Evolutionary conservation across 2,888 invertebrate species (phyloP), one percentile per base, ranked within the genome.

Genomic region (Mimumesa dahlbomi): DNA sequence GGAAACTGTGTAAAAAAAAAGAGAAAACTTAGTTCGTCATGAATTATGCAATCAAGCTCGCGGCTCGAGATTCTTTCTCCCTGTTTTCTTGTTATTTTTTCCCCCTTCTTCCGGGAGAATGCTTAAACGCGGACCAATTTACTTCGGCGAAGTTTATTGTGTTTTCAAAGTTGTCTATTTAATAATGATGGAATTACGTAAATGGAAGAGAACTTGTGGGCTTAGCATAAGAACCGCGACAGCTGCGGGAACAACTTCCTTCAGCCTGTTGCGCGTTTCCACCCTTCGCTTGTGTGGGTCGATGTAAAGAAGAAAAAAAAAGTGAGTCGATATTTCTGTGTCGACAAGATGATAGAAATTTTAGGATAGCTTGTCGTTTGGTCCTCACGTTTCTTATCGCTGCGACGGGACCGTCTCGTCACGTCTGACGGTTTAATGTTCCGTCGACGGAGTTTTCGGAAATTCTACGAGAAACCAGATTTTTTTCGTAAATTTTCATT

Each of bases 181-280:
- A 66, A 66, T 67, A 56, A 67, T 50, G 50, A 50, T 50, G 45
- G 49, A 54, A 63, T 67, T 67, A 67, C 46, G 50, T 38, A 67
- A 63, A 67, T 49, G 50, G 56, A 22, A 50, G 42, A 31, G 58
- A 62, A 67, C 45, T 63, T 14, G 54, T 4, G 31, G 49, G 13
- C 49, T 59, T 50, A 45, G 25, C 31, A 54, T 66, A 69, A 69
- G 59, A 69, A 56, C 40, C 46, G 38, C 65, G 58, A 65, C 58
- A 59, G 65, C 65, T 70, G 52, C 31, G 46, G 31, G 54, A 59
- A 49, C 38, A 69, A 59, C 46, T 53, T 62, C 42, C 50, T 22
- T 48, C 57, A 62, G 71, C 62, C 71, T 71, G 71, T 71, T 71
- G 71, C 68, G 62, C 57, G 36, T 29, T 53, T 62, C 25, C 46